phyloP scores from a whole-genome alignment of 2,113 vertebrate genomes.

The Thamnaconus septentrionalis region DNA sequence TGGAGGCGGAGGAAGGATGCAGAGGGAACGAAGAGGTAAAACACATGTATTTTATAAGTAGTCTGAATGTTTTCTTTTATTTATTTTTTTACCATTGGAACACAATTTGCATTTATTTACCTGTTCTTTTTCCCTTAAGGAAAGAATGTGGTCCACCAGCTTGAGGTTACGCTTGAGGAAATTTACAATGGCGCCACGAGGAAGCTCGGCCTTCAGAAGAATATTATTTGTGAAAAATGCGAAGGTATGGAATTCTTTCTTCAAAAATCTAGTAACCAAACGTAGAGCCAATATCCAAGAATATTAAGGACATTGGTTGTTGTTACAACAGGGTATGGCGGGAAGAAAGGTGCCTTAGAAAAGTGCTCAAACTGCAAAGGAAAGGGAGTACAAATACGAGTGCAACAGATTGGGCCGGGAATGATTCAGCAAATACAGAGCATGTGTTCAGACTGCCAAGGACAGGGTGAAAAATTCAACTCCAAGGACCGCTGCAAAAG shows the following conservation, averaged over 20 bases:
- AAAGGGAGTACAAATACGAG: conserved; percentile 86
- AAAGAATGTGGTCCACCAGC: conserved; percentile 94
- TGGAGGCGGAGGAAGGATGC: conserved; percentile 92
- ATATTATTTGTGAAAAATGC: conserved; percentile 93
- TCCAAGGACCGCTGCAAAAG: conserved; percentile 90
- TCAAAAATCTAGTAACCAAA: conserved; percentile 2
- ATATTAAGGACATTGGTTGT: background rate
- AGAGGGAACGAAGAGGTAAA: conserved; percentile 92
- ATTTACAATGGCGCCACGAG: conserved; percentile 90
- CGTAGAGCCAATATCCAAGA: background rate
- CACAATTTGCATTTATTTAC: background rate
- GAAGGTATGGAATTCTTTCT: conserved; percentile 78
- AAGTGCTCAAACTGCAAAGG: conserved; percentile 93
- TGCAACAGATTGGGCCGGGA: conserved; percentile 94
- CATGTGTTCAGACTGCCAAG: conserved; percentile 91
- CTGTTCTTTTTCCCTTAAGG: conserved; percentile 66
- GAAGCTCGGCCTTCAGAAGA: conserved; percentile 96
- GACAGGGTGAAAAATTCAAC: conserved; percentile 90
- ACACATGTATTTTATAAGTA: background rate
- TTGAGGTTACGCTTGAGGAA: conserved; percentile 90
- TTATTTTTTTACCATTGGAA: no score
- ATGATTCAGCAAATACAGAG: conserved; percentile 98
- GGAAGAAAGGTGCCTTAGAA: conserved; percentile 90
- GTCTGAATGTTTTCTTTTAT: background rate
- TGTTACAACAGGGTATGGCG: conserved; percentile 82